Percentiles rank a stretch among this genome's conserved stretches.
Conservation (phyloP, 2,797 vertebrate genomes). For the Ceyx erithaca region DNA sequence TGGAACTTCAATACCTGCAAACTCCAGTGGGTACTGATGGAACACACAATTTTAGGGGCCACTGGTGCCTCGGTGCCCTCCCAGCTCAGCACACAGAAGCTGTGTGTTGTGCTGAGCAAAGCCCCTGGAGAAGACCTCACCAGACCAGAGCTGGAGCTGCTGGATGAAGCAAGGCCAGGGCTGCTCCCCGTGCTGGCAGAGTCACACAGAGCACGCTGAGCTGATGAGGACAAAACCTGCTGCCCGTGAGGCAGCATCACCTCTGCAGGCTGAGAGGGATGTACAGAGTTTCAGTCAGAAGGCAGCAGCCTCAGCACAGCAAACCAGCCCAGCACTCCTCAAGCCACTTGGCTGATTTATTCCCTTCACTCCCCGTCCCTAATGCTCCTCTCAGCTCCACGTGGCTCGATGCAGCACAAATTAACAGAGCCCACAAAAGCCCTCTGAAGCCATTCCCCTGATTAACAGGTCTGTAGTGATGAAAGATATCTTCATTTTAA, state of each 20-base stretch:
- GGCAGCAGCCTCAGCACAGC: background rate
- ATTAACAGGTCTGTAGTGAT: slow-evolving; percentile 60
- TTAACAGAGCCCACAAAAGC: slow-evolving; percentile 61
- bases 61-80: background rate
- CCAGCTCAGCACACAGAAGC: background rate
- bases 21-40: background rate
- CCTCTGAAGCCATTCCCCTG: slow-evolving; percentile 63
- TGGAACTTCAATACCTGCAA: background rate
- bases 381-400: slow-evolving; percentile 37
- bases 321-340: slow-evolving; percentile 38
- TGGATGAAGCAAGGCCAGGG: background rate
- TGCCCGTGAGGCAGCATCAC: slow-evolving; percentile 17
- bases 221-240: slow-evolving; percentile 26
- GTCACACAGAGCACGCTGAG: background rate
- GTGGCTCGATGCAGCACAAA: slow-evolving; percentile 51
- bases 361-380: slow-evolving; percentile 10
- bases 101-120: too few relatives aligned
- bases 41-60: background rate
- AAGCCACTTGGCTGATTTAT: slow-evolving; percentile 53
- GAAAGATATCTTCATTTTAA: slow-evolving; percentile 70
- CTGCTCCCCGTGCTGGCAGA: background rate
- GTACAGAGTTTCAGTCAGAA: slow-evolving; percentile 38
- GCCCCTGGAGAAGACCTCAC: background rate
- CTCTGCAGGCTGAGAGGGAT: slow-evolving; percentile 41
- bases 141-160: accelerated